These are phyloP conservation scores for Acrobasis suavella DNA, from an alignment of 2,888 invertebrate species.

Conservation along the genomic window DNA sequence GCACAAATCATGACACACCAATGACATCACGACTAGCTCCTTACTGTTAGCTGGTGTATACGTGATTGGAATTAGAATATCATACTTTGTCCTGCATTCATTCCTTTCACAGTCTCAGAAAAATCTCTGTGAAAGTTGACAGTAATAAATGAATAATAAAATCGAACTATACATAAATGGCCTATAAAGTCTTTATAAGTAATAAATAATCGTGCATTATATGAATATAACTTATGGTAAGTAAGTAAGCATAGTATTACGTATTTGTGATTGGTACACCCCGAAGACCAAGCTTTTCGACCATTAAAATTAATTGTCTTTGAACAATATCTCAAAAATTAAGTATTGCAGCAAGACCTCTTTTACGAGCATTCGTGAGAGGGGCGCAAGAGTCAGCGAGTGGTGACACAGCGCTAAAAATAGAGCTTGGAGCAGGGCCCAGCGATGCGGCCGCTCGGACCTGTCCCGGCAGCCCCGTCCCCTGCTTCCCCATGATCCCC, in stretches of 20 bases:
- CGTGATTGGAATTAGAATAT: conserved; percentile 65
- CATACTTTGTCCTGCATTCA: conserved; percentile 26
- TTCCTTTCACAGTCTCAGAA: conserved; percentile 25
- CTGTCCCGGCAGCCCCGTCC: conserved; percentile 56
- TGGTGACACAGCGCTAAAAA: conserved; percentile 81
- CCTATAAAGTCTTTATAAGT: no score
- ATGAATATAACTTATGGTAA: background rate
- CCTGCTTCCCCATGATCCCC: conserved; percentile 52
- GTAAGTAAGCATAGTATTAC: background rate
- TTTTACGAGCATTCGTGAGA: conserved; percentile 44
- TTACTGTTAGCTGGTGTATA: conserved; percentile 68
- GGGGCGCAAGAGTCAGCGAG: conserved; percentile 55
- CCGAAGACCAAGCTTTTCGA: background rate
- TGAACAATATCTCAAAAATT: conserved; percentile 21
- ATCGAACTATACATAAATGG: no score
- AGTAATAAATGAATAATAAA: no score
- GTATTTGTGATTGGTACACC: background rate
- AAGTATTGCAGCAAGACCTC: conserved; percentile 32
- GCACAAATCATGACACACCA: conserved; percentile 67
- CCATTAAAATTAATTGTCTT: conserved; percentile 9
- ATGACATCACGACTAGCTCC: conserved; percentile 73
- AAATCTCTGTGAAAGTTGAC: conserved; percentile 27
- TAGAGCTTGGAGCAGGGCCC: conserved; percentile 64
- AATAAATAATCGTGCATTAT: background rate
- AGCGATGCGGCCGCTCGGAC: conserved; percentile 50